These are phyloP conservation scores for Vanessa cardui DNA, from an alignment of 2,888 invertebrate genomes.

Conservation along the genomic window DNA sequence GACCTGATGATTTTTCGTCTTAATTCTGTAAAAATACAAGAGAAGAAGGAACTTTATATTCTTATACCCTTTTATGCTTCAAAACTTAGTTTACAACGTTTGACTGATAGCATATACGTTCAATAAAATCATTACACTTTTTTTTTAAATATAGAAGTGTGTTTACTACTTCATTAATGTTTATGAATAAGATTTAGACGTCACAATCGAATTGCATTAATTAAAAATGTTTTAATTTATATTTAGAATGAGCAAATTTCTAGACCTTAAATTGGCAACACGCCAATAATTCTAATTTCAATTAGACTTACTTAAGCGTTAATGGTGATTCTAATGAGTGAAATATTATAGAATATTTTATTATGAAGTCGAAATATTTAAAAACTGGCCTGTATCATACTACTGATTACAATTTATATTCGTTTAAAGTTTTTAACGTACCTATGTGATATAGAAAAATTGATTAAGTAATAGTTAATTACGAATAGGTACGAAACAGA, in stretches of 20 bases:
- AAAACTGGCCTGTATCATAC: too few species aligned
- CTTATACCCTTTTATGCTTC: not conserved
- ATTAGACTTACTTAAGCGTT: slow-evolving; percentile 29
- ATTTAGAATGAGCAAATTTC: slow-evolving; percentile 44
- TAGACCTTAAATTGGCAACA: slow-evolving; percentile 46
- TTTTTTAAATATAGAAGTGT: not conserved
- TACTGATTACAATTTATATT: too few species aligned
- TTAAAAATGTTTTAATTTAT: slow-evolving; percentile 37
- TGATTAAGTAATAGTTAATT: too few species aligned
- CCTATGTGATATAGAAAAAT: too few species aligned
- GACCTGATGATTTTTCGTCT: slow-evolving; percentile 61
- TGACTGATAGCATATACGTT: not conserved
- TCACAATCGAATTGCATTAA: not conserved
- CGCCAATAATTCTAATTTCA: slow-evolving; percentile 45
- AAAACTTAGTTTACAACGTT: not conserved
- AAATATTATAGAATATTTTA: slow-evolving; percentile 20
- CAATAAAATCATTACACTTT: not conserved
- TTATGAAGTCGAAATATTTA: too few species aligned
- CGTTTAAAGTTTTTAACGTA: not conserved
- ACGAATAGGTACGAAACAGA: too few species aligned
- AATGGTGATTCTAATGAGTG: slow-evolving; percentile 28
- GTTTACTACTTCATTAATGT: not conserved
- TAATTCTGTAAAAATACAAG: slow-evolving; percentile 9
- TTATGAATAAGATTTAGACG: not conserved
- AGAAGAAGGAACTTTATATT: not conserved